A percentile compares a stretch with the other conserved stretches of the same genome.
phyloP scores from a whole-genome alignment of 1,140 invertebrate species.

The Caligus rogercresseyi region DNA sequence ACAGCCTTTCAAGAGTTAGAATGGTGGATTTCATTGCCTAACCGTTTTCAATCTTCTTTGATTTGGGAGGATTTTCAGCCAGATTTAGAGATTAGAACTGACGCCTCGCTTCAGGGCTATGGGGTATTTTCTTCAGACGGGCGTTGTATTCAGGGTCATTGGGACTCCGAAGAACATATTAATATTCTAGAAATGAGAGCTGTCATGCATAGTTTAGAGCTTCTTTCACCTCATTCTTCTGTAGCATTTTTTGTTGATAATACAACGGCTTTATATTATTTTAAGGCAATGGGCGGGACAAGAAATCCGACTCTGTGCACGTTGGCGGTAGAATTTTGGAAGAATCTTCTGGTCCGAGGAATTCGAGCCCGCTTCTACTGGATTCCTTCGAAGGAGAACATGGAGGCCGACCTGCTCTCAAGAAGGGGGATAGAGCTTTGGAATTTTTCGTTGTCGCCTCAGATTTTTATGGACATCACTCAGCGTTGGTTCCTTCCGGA shows the following conservation, averaged over 20 bases:
- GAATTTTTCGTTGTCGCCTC: not conserved
- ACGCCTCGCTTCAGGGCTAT: not conserved
- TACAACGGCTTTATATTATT: not conserved
- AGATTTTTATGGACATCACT: not conserved
- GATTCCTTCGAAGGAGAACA: not conserved
- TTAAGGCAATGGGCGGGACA: not conserved
- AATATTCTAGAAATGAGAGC: not conserved
- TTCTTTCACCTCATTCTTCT: not conserved
- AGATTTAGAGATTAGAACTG: not conserved
- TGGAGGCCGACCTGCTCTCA: not conserved
- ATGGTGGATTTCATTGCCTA: not conserved
- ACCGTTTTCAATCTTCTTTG: not conserved
- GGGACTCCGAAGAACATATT: not conserved
- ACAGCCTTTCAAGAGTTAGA: not conserved
- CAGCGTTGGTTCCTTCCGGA: not conserved
- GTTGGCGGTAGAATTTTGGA: not conserved
- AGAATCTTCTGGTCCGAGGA: not conserved
- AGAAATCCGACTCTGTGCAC: not conserved
- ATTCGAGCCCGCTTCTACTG: not conserved
- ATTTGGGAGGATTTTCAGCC: not conserved
- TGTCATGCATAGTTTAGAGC: not conserved
- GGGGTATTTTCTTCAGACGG: not conserved
- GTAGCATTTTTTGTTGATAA: not conserved
- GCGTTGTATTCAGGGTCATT: not conserved
- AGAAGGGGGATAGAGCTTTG: not conserved